Conservation (phyloP, 2,113 vertebrate species). For the Gymnarchus niloticus region DNA sequence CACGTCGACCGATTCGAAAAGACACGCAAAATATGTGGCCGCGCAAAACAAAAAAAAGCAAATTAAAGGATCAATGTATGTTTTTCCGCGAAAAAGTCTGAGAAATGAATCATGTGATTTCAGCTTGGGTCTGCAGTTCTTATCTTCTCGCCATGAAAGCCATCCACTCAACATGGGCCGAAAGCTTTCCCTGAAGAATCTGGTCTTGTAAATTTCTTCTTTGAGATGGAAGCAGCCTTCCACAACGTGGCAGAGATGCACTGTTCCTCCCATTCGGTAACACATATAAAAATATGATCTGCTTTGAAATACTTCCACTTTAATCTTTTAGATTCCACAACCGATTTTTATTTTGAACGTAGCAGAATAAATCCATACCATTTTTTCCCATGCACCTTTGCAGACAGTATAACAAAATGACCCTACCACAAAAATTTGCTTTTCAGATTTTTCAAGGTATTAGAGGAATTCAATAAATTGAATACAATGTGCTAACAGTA, state of each 20-base stretch:
- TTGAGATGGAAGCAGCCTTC: neutral
- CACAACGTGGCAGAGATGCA: neutral
- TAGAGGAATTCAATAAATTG: neutral
- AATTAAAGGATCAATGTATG: neutral
- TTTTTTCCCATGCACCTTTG: neutral
- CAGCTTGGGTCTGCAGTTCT: neutral
- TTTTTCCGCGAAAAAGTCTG: neutral
- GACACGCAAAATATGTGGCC: neutral
- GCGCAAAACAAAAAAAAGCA: neutral
- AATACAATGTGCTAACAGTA: neutral
- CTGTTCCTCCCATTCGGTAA: neutral
- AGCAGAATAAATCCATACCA: neutral
- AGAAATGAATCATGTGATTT: neutral
- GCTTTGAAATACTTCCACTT: neutral
- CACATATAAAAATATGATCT: neutral
- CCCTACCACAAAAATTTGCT: neutral
- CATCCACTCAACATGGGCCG: neutral
- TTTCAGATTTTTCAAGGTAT: neutral
- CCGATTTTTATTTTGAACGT: neutral
- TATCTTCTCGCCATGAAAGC: neutral
- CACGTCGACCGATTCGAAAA: neutral
- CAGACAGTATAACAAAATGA: neutral
- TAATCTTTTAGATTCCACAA: neutral
- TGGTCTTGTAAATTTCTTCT: slow-evolving; percentile 7
- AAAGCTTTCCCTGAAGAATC: neutral